Base-by-base conservation (phyloP, 2,113 vertebrate species). In the Colistium nudipinnis region DNA sequence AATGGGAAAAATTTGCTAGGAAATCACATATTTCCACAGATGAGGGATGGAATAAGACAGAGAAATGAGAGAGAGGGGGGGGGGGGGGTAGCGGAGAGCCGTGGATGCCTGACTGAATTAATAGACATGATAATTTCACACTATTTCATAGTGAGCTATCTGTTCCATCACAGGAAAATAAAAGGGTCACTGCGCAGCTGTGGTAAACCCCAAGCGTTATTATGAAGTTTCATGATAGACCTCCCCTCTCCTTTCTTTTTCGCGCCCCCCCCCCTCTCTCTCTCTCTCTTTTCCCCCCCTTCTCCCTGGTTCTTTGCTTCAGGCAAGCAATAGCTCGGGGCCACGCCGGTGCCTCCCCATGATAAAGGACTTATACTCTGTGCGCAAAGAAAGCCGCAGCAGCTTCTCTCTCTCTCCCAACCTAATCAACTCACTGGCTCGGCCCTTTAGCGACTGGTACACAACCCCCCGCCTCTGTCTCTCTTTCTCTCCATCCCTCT, bases 81-180 rank as follows among this genome's bases (percentile, higher is more conserved):
- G 90, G 87, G 70, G 90, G 74, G 73, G 76, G 69, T 62, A 64
- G 90, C 92, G 84, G 89, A 90, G 76, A 91, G 86, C 88, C 88
- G 85, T 92, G 90, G 90, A 81, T 94, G 94, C 94, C 94, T 94
- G 94, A 92, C 93, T 95, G 95, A 95, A 96, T 98, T 96, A 96
- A 97, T 96, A 97, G 96, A 96, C 94, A 95, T 96, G 96, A 96
- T 95, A 94, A 98, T 98, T 98, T 97, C 95, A 95, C 95, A 96
- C 94, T 95, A 95, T 97, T 96, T 94, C 94, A 93, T 92, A 86
- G 91, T 92, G 81, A 87, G 89, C 94, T 94, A 94, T 95, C 95
- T 92, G 93, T 92, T 94, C 92, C 94, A 95, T 95, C 96, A 95
- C 95, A 87, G 87, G 85, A 85, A 90, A 88, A 90, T 87, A 96